Base-by-base conservation (phyloP, 2,113 vertebrate species). In the Pseudorectes ferrugineus region DNA sequence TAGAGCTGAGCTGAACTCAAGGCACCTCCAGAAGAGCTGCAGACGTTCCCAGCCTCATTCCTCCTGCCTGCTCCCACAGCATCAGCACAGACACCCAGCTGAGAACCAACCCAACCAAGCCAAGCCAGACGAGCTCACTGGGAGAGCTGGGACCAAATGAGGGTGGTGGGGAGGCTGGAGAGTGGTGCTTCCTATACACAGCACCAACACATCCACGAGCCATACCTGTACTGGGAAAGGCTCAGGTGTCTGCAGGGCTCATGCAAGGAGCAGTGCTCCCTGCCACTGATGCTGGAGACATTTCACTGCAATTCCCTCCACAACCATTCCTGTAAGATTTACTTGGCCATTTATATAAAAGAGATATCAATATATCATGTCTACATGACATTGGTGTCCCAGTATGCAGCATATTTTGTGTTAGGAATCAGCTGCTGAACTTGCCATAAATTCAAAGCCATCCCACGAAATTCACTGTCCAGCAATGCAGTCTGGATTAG, bases 51-150 rank as follows among this genome's bases (percentile, higher is more conserved):
- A 75, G 74, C n/a, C 40, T 49, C 23, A 26, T 4, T 46, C 12
- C 36, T 72, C 63, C 55, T 43, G 40, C 55, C 62, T 79, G 23
- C 6, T 11, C 63, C 28, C 45, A 36, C 12, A 46, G 71, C 45
- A 83, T 13, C 48, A 75, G 62, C 48, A 57, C 43, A 23, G 24
- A 28, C 12, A 31, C 54, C 40, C 42, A 85, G 58, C 52, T 67
- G 62, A 43, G 59, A 72, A 68, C 29, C 17, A 72, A 17, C 3
- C 26, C 71, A 29, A 19, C 18, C 10, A 43, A 58, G 49, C 17
- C 1, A 4, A 55, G 51, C 28, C 70, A 43, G 18, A 23, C 0
- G 1, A 75, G 67, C 24, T 93, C 59, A 33, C 1, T 1, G 8
- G 65, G 46, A 63, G 26, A 59, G 26, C 40, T 40, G 48, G 49